These are phyloP conservation scores for Platyrinchus mystaceus DNA, from an alignment of 2,797 vertebrate genomes.

Conservation along the genomic window DNA sequence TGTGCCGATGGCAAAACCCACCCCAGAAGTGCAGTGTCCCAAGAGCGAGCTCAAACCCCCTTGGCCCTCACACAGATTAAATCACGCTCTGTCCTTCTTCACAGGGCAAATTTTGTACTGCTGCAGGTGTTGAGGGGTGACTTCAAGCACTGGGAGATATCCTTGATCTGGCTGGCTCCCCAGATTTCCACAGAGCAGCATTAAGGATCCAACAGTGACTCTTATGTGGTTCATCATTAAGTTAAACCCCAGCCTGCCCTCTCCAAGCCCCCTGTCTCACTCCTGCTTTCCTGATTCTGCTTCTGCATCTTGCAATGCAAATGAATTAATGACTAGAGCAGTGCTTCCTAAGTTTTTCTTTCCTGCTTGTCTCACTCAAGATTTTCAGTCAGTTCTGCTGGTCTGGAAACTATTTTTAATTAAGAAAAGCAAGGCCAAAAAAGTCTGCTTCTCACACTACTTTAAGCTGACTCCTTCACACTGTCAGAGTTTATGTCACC, in stretches of 20 bases:
- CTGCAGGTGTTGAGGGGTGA: neutral
- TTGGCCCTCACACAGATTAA: neutral
- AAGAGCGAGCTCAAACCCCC: rapidly evolving
- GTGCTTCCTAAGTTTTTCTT: neutral
- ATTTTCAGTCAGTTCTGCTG: neutral
- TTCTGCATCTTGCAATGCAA: neutral
- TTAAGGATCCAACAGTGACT: neutral
- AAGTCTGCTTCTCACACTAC: neutral
- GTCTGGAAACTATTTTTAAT: neutral
- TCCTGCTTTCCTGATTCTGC: neutral
- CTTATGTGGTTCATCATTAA: neutral
- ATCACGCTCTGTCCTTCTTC: neutral
- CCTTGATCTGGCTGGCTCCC: neutral
- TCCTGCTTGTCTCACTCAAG: neutral
- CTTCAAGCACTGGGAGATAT: neutral
- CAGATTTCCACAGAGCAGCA: neutral
- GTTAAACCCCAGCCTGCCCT: neutral
- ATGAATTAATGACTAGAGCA: neutral
- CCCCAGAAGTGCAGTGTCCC: neutral
- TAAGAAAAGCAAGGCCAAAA: neutral
- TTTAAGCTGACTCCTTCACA: neutral
- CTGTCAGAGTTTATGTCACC: neutral
- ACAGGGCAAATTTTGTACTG: neutral
- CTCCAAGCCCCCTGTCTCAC: neutral
- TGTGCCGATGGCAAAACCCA: neutral